Percentiles rank a stretch among this genome's conserved stretches.
Evolutionary conservation across 2,113 vertebrate species (phyloP).

Genomic region (Elgaria multicarinata): DNA sequence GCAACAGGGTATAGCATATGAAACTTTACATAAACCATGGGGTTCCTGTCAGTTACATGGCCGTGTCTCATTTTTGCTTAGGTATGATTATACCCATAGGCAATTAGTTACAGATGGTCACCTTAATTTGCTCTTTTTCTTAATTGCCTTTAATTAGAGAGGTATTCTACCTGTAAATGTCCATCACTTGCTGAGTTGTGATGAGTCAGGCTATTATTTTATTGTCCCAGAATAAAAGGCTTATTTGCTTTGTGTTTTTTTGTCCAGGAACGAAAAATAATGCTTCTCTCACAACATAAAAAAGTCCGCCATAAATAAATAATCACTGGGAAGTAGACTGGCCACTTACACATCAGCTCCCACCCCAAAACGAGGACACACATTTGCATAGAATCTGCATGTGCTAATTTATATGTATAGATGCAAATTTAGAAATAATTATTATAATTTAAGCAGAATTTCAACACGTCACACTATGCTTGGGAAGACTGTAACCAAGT

Average conservation of each 20-base stretch:
- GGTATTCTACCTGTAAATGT: not conserved
- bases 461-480: not conserved
- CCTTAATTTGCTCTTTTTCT: slow-evolving; percentile 26
- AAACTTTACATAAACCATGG: rapidly evolving
- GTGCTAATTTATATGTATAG: not conserved
- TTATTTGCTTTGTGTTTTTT: not conserved
- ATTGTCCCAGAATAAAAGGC: not conserved
- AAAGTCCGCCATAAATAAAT: too few species aligned
- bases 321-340: too few species aligned
- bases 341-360: too few species aligned
- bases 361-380: not conserved
- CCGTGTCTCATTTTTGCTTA: not conserved
- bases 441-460: not conserved
- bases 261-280: not conserved
- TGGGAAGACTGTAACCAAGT: not conserved
- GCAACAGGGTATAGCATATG: not conserved
- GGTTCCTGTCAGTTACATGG: slow-evolving; percentile 8
- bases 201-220: slow-evolving; percentile 5
- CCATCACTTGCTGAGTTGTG: slow-evolving; percentile 26
- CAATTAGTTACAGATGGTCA: slow-evolving; percentile 12
- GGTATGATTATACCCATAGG: not conserved
- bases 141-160: slow-evolving; percentile 41
- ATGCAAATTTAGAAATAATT: not conserved
- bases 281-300: too few species aligned
- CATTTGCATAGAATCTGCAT: not conserved